Evolutionary conservation across 2,888 invertebrate genomes (phyloP).

Genomic region (Eulithis prunata): DNA sequence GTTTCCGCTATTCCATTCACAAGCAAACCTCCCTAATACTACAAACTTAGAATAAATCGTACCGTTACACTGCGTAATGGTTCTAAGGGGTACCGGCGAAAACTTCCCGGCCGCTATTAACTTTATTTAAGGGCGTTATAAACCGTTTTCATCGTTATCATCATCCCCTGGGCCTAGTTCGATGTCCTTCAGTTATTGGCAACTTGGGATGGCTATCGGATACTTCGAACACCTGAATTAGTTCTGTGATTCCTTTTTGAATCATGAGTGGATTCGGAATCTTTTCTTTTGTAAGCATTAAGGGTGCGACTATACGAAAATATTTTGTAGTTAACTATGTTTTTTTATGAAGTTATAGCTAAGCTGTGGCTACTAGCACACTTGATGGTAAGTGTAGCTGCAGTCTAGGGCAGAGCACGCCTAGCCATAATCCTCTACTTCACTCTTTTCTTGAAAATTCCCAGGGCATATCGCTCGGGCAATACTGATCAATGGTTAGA

Average conservation of each 20-base stretch:
- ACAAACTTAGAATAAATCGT: constrained; percentile 79
- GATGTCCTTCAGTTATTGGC: constrained; percentile 69
- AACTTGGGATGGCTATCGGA: constrained; percentile 46
- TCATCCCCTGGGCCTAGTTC: constrained; percentile 70
- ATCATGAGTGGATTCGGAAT: constrained; percentile 17
- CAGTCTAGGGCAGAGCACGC: no score
- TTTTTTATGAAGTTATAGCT: no score
- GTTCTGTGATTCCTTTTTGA: constrained; percentile 29
- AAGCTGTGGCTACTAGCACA: no score
- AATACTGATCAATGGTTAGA: no score
- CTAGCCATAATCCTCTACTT: no score
- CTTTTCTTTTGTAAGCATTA: constrained; percentile 1
- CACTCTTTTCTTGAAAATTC: no score
- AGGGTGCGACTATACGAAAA: not conserved
- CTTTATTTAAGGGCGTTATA: constrained; percentile 82
- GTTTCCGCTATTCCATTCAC: constrained; percentile 20
- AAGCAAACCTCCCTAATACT: constrained; percentile 55
- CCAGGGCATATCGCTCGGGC: no score
- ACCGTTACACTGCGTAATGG: constrained; percentile 76
- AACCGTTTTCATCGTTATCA: constrained; percentile 80
- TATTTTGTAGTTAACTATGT: not conserved
- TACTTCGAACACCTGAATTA: constrained; percentile 41
- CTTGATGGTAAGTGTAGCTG: no score
- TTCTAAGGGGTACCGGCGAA: constrained; percentile 75
- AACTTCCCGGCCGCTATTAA: constrained; percentile 79